Base-by-base conservation (phyloP, 1,140 invertebrate genomes). In the Mamestra configurata region DNA sequence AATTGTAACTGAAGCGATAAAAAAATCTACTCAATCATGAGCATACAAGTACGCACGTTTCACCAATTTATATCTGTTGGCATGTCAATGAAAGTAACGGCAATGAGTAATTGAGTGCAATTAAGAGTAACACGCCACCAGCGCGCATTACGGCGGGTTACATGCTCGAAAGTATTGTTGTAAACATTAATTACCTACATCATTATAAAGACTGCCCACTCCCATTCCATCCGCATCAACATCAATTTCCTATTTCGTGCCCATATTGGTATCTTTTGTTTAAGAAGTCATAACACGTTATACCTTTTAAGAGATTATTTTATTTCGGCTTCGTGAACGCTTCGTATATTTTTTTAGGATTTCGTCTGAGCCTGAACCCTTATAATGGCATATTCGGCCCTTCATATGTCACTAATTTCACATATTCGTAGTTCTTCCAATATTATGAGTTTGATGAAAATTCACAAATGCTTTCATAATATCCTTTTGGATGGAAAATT, bases 71-170 rank as follows among this genome's bases (percentile, higher is more conserved):
- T 71, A 71, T 20, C 46, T 51, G 40, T 20, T 71, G 49, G 68
- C 68, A 71, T 71, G 68, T 71, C 68, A 71, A 71, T 71, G 68
- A 71, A 71, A 71, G 68, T 71, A 71, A 70, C 66, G 40, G 49
- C 40, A 70, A 71, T 71, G 43, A 71, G 68, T 71, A 71, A 71
- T 71, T 71, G 68, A 53, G 68, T 71, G 68, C 68, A 71, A 71
- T 71, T 71, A 71, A 71, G 46, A 51, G 68, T 35, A 71, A 35
- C 68, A 71, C 68, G 68, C 68, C 46, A 71, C 68, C 43, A 22
- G 8, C 11, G 13, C 64, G 18, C n/a, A 31, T 31, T 5, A 31
- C 20, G 22, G 35, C 46, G 46, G 46, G 11, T 35, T 35, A 43
- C 24, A 27, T 5, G 46, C 68, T 71, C 43, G 46, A 51, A 71